A percentile compares a stretch with the other conserved stretches of the same genome.
These are phyloP conservation scores for Synergus gifuensis DNA, from an alignment of 2,888 invertebrate species.

Conservation along the genomic window DNA sequence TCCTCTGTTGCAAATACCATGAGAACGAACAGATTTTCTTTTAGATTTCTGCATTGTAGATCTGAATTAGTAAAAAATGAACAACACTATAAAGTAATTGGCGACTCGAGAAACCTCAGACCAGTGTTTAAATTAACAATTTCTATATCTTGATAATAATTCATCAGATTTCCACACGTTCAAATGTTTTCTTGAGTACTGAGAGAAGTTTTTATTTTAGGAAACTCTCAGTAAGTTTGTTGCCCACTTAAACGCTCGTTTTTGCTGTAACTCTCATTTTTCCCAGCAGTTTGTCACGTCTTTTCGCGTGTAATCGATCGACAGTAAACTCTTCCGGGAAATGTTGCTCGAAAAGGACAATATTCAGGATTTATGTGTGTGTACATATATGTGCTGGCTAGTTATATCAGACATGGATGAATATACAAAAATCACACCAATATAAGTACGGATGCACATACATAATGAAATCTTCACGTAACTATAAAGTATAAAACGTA, in stretches of 20 bases:
- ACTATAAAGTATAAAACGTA: no score
- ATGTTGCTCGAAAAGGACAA: background rate
- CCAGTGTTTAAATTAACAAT: background rate
- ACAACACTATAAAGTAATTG: background rate
- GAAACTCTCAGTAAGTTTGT: background rate
- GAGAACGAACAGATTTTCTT: background rate
- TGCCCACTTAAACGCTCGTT: background rate
- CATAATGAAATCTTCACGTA: no score
- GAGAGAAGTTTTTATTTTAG: background rate
- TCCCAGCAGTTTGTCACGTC: slow-evolving; percentile 4
- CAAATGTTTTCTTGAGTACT: background rate
- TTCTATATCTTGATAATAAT: background rate
- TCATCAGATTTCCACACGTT: slow-evolving; percentile 3
- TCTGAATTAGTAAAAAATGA: no score
- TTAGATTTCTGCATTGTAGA: background rate
- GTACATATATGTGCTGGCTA: no score
- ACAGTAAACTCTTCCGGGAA: slow-evolving; percentile 22
- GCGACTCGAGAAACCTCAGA: background rate
- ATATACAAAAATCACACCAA: no score
- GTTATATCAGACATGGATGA: no score
- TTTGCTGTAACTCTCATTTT: slow-evolving; percentile 1
- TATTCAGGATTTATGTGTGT: no score
- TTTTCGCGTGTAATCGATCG: slow-evolving; percentile 9
- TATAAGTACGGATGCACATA: no score
- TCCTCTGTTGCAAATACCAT: background rate